Base-by-base conservation (phyloP, 1,140 invertebrate genomes). In the Nomia melanderi region DNA sequence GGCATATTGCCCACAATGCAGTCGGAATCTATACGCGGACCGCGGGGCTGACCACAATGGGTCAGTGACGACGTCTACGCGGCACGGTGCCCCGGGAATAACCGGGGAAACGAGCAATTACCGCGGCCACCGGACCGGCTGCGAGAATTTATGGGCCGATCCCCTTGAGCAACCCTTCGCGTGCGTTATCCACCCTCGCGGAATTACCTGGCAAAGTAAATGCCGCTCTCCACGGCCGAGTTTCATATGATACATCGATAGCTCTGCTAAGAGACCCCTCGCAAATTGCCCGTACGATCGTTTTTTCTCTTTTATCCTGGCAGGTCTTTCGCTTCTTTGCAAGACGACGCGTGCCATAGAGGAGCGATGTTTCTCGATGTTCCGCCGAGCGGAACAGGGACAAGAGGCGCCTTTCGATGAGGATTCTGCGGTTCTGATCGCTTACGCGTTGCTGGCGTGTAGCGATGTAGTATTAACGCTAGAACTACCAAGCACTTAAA, bases 1-100 rank as follows among this genome's bases (percentile, higher is more conserved):
- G 70, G 71, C 71, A 71, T 83, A 83, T 79, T 83, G 71, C 33
- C 78, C 78, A 81, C 83, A 76, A 82, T 84, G 75, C 83, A 85
- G 83, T 85, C 80, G 78, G 83, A 85, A 82, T 85, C 77, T 72
- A 77, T 81, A 71, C 69, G 39, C 72, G 33, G 62, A 60, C 60
- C 77, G 33, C 77, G 20, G 47, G 20, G 44, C 7, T 54, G 79
- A 81, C 83, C 83, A 82, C 83, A 78, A 85, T 85, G 75, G 75
- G 79, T 70, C 81, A 83, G 80, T 83, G 80, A 65, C 79, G 81
- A 59, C 56, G n/a, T 20, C 33, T 59, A 50, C 44, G 57, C 56
- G 59, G 33, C 54, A 41, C 12, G 64, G 64, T 74, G 57, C 75
- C 70, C 31, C 36, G 64, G 59, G 63, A 82, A 54, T 60, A 59